These are phyloP conservation scores for Dryomyza anilis DNA, from an alignment of 2,888 invertebrate genomes.

Conservation along the genomic window DNA sequence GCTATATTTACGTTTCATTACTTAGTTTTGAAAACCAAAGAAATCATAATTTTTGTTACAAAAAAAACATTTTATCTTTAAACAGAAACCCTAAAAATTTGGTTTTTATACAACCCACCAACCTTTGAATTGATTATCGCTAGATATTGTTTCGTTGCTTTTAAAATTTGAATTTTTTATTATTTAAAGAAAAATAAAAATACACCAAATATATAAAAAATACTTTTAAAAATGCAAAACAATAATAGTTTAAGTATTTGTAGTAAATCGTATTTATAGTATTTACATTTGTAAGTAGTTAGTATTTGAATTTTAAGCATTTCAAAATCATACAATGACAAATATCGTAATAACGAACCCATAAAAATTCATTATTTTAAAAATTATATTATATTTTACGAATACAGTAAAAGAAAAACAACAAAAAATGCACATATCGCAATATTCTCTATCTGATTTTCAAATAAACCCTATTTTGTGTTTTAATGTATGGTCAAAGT, in stretches of 20 bases:
- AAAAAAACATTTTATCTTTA: neutral
- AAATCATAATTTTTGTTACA: neutral
- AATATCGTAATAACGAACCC: neutral
- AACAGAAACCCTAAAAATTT: too few relatives aligned
- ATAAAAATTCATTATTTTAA: neutral
- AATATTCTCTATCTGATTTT: too few relatives aligned
- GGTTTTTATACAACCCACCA: too few relatives aligned
- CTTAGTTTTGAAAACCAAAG: neutral
- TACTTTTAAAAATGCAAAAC: neutral
- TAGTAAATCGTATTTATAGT: neutral
- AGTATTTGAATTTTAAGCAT: neutral
- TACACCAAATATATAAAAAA: neutral
- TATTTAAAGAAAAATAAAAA: too few relatives aligned
- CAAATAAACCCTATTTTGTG: too few relatives aligned
- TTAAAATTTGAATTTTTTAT: too few relatives aligned
- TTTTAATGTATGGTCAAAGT: too few relatives aligned
- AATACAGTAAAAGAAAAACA: neutral
- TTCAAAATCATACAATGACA: neutral
- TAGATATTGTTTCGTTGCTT: too few relatives aligned
- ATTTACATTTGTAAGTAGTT: neutral
- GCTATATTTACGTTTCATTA: too few relatives aligned
- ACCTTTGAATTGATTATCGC: too few relatives aligned
- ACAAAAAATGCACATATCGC: too few relatives aligned
- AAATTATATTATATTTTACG: neutral
- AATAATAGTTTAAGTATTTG: slow-evolving; percentile 6